Evolutionary conservation across 2,797 vertebrate genomes (phyloP), one percentile per base, ranked within the genome.

Genomic region (Myripristis murdjan): DNA sequence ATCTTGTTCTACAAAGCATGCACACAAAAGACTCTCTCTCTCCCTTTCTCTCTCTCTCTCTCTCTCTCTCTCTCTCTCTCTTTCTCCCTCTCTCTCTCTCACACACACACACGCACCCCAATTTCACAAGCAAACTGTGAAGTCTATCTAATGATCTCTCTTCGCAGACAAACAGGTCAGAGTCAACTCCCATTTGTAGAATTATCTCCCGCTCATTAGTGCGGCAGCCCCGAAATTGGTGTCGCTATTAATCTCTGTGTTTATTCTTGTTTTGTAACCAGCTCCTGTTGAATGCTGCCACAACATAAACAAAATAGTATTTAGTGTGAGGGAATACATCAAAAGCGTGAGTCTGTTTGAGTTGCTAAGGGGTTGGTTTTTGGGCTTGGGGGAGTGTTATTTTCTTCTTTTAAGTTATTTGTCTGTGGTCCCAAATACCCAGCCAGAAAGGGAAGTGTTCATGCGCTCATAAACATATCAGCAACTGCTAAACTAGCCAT

Each of bases 171-270:
- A 55, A 22, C 63, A 53, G 67, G 67, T 68, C 46, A 67, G 39
- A 53, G 64, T 55, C 64, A 58, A n/a, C 33, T 18, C 37, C 61
- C 73, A 41, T 66, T 53, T 62, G 53, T 23, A 31, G 52, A 66
- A 46, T 63, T 18, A 66, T 61, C 56, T 37, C 14, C 23, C 5
- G n/a, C 31, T 73, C 55, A 54, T 82, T 80, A 82, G 12, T 2
- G 15, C 0, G 4, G 39, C 57, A 18, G 9, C 62, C 64, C 53
- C 33, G 15, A 53, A 62, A 39, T 47, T 44, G 18, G 67, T 54
- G 9, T 23, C 49, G 4, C 46, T 56, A 43, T 67, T 73, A 60
- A 37, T 44, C 3, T 18, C 24, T 46, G 4, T 26, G 7, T 49
- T 49, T 48, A 33, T 16, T 18, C 2, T 46, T 52, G 59, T 24